These are phyloP conservation scores for Bufo gargarizans DNA, from an alignment of 2,113 vertebrate species.

Conservation along the genomic window DNA sequence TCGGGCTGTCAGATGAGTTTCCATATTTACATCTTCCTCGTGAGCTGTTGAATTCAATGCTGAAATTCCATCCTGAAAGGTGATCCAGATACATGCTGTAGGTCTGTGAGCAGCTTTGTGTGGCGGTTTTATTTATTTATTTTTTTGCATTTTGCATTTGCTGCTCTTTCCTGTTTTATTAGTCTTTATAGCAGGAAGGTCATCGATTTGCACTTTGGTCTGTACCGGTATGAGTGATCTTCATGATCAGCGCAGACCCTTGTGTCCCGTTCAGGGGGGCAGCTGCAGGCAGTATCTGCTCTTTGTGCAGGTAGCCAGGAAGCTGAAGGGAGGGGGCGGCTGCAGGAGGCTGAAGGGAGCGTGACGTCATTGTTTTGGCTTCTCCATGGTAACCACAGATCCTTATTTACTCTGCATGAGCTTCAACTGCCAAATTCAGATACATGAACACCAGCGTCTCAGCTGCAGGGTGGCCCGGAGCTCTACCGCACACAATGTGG, in stretches of 20 bases:
- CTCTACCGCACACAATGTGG: not conserved
- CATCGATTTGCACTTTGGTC: no score
- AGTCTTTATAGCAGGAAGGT: no score
- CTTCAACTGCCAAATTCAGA: constrained; percentile 36
- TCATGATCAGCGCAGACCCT: not conserved
- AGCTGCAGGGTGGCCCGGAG: not conserved
- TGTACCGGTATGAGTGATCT: not conserved
- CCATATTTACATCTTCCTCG: no score
- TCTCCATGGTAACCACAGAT: constrained; percentile 35
- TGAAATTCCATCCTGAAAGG: no score
- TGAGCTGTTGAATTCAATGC: no score
- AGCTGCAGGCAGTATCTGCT: not conserved
- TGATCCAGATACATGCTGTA: no score
- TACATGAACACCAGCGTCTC: not conserved
- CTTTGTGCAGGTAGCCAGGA: constrained; percentile 7
- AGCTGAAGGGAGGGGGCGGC: not conserved
- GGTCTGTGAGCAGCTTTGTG: no score
- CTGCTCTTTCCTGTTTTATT: no score
- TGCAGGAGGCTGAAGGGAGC: not conserved
- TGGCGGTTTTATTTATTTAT: no score
- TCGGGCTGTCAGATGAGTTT: no score
- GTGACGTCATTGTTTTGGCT: constrained; percentile 28
- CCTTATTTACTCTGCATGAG: not conserved
- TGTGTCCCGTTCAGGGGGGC: not conserved
- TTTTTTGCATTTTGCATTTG: no score